Evolutionary conservation across 2,797 vertebrate species (phyloP).

Genomic region (Notolepis coatsorum): DNA sequence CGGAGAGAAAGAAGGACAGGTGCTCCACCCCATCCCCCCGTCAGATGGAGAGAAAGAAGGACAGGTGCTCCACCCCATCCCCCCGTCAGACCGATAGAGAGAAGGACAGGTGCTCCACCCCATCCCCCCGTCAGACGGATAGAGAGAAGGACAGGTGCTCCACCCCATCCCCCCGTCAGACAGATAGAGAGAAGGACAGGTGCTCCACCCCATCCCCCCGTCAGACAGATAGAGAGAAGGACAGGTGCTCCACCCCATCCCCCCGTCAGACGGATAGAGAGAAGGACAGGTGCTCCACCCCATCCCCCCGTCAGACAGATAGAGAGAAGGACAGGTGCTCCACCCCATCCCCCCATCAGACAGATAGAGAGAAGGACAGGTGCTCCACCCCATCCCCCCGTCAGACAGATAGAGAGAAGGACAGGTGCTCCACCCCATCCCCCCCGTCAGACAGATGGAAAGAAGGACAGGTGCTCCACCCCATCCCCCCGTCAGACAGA

Average conservation of each 20-base stretch:
- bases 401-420: conserved; percentile 24
- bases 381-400: conserved; percentile 10
- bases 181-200: conserved; percentile 28
- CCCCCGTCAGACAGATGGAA: conserved; percentile 18
- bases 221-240: conserved; percentile 24
- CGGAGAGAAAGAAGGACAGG: conserved; percentile 27
- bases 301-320: conserved; percentile 13
- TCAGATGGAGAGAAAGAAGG: conserved; percentile 23
- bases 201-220: conserved; percentile 10
- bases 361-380: conserved; percentile 28
- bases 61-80: conserved; percentile 24
- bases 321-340: conserved; percentile 28
- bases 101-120: conserved; percentile 26
- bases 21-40: conserved; percentile 10
- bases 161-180: conserved; percentile 15
- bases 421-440: conserved; percentile 23
- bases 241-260: conserved; percentile 24
- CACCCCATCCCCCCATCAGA: conserved; percentile 15
- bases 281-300: conserved; percentile 26
- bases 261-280: conserved; percentile 16
- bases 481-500: conserved; percentile 14
- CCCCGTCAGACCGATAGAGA: conserved; percentile 16
- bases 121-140: conserved; percentile 12
- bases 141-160: conserved; percentile 28
- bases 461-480: conserved; percentile 27